Percentiles rank a stretch among this genome's conserved stretches.
Conservation (phyloP, 2,113 vertebrate genomes). For the Colaptes auratus region DNA sequence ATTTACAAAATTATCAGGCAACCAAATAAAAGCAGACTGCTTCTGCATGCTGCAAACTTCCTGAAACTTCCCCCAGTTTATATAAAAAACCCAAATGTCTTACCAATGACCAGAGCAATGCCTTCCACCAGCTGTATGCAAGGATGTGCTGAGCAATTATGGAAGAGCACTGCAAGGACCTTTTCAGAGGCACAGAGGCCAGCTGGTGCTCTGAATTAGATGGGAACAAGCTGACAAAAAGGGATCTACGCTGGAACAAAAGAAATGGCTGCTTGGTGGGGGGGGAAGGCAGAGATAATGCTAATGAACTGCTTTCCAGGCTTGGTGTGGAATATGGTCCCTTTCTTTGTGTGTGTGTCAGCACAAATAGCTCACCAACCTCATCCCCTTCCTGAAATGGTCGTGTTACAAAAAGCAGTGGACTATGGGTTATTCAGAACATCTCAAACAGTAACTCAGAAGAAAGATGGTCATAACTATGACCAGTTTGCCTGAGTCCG, state of each 20-base stretch:
- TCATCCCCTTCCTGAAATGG: not conserved
- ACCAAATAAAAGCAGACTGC: not conserved
- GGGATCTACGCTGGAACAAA: not conserved
- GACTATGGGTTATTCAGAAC: not conserved
- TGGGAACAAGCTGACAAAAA: not conserved
- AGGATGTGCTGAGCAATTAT: not conserved
- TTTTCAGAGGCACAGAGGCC: not conserved
- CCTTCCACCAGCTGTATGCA: not conserved
- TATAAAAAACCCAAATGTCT: not conserved
- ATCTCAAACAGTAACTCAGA: not conserved
- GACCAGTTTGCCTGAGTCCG: not conserved
- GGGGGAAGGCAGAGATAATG: not conserved
- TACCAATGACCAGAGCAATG: fast-evolving
- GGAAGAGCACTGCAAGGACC: not conserved
- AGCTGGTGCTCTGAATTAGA: slow-evolving; percentile 9
- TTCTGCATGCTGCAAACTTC: not conserved
- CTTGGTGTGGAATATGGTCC: not conserved
- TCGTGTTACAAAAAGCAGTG: not conserved
- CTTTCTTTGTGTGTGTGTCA: not conserved
- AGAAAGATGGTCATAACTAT: not conserved
- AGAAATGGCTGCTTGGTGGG: not conserved
- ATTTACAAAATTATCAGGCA: not conserved
- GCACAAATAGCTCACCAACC: not conserved
- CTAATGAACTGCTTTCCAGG: not conserved
- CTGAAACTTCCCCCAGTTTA: not conserved